These are phyloP conservation scores for Cephalopachus bancanus DNA, from an alignment of 2,797 vertebrate species.

Conservation along the genomic window DNA sequence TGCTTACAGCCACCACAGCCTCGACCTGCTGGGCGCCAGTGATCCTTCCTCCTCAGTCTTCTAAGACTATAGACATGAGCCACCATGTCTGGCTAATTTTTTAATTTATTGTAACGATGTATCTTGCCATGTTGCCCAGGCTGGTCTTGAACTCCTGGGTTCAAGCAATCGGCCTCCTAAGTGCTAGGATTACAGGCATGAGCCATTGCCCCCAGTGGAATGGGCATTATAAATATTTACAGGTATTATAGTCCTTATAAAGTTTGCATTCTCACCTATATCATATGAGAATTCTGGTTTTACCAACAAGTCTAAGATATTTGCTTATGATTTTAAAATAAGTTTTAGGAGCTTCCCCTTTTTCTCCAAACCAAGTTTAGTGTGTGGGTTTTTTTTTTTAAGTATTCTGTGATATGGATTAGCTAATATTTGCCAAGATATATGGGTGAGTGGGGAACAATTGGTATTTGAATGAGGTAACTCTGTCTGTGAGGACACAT, in stretches of 20 bases:
- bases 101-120: no score
- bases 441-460: background rate
- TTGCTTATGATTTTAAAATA: background rate
- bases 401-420: background rate
- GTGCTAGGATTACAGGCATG: no score
- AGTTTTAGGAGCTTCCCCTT: background rate
- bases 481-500: background rate
- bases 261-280: background rate
- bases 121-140: no score
- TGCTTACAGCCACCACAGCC: no score
- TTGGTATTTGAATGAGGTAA: background rate
- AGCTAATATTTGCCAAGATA: background rate
- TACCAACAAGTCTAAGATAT: background rate
- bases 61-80: no score
- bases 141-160: no score
- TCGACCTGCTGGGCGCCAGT: no score
- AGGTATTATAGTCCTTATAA: background rate
- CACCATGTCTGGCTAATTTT: no score
- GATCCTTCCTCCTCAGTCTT: no score
- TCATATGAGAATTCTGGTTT: conserved; percentile 37
- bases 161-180: no score
- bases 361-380: background rate
- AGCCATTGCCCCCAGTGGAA: no score
- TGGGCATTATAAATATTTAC: no score
- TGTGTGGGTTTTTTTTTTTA: background rate